Base-by-base conservation (phyloP, 2,113 vertebrate species). In the Vicugna pacos region DNA sequence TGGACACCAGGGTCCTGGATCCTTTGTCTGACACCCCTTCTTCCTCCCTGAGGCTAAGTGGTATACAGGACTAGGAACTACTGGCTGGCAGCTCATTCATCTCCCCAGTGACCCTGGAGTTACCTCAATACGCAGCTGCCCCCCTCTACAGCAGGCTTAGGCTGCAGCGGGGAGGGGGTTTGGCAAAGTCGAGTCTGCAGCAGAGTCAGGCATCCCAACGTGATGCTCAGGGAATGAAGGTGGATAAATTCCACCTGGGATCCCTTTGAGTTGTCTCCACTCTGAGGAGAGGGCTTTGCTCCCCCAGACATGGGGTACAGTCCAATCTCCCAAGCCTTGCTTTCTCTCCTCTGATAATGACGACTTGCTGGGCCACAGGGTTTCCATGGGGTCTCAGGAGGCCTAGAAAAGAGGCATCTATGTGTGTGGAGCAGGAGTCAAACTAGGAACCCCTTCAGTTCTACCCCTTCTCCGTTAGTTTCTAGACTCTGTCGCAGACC, bases 151-250 rank as follows among this genome's bases (percentile, higher is more conserved):
- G 14, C 30, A 7, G 56, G 58, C 30, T 82, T 76, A n/a, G 70
- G 70, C 65, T 72, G 35, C 4, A 11, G 46, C 52, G 76, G 32
- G 76, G 73, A 80, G 46, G 84, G 64, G 91, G n/a, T 72, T 96
- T 96, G 90, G 87, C 84, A 93, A 92, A 96, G 77, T 96, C 30
- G 28, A 83, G 88, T 72, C 70, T 98, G 95, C 93, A 0, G 83
- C 69, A 2, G 92, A 73, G 64, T 75, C 79, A 17, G 95, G 87
- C 97, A 89, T 98, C 92, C 64, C 0, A 11, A 94, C 85, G 52
- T 42, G 42, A 96, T 92, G 96, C 94, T 95, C 92, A 82, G 79
- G 94, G 32, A 67, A 95, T 24, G 76, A 11, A 67, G 8, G 46
- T 30, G 77, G 52, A 56, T 75, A 38, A 50, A 91, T 93, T 85